Base-by-base conservation (phyloP, 2,888 invertebrate species). In the Drymonia ruficornis region DNA sequence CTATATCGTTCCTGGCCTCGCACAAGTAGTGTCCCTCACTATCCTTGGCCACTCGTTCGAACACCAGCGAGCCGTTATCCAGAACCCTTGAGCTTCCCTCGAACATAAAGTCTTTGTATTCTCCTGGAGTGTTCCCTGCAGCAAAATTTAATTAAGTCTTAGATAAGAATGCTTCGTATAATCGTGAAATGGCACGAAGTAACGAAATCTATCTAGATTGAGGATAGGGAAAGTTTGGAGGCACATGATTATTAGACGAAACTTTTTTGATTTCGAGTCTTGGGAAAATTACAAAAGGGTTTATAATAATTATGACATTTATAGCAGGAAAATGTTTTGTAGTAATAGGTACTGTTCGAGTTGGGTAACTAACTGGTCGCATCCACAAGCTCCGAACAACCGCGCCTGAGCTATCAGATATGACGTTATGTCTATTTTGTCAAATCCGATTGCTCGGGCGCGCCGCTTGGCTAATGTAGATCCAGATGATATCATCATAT, bases 1-100 rank as follows among this genome's bases (percentile, higher is more conserved):
- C 98, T 63, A 98, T 97, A 68, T 96, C 97, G 82, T 98, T 98
- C 75, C 97, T 96, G n/a, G 98, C 97, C 80, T 98, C 98, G 86
- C 98, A 98, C 51, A 98, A 93, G 84, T 98, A 98, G 84, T 97
- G 96, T 0, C 98, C 98, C 87, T 97, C 97, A 81, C 96, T 97
- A 76, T 96, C 96, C 87, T 97, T 97, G 70, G 95, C 96, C 50
- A 97, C 96, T 79, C 96, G 95, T 72, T 95, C 95, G 84, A 98
- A 97, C 63, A 96, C 95, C 64, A 98, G 93, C 12, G 97, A 97
- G 28, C 98, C 98, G 81, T 98, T 98, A 68, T 96, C 95, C 73
- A 96, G 95, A 56, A 96, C 94, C 62, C 96, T 94, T 29, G 96
- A 95, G 78, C 95, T 96, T 50, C 96, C 96, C 81, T 96, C 96